phyloP scores from a whole-genome alignment of 1,140 invertebrate genomes.

The Epicauta chinensis region DNA sequence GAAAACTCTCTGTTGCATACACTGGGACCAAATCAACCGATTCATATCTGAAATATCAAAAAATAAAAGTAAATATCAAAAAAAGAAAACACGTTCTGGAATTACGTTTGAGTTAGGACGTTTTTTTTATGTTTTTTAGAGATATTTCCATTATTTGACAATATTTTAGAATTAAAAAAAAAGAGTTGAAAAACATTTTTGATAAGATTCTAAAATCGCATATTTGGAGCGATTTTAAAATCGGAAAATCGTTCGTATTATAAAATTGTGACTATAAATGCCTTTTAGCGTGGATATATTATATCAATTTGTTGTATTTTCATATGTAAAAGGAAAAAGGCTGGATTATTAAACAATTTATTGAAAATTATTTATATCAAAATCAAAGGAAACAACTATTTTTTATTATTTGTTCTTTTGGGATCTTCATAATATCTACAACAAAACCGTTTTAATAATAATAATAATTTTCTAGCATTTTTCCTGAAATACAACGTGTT shows the following conservation, averaged over 20 bases:
- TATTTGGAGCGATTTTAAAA: constrained; percentile 19
- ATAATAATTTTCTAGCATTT: constrained; percentile 21
- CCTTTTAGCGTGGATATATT: constrained; percentile 43
- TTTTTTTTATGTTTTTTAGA: neutral
- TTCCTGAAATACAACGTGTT: constrained; percentile 36
- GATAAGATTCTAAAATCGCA: constrained; percentile 12
- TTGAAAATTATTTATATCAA: neutral
- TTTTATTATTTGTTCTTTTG: no score
- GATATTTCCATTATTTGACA: constrained; percentile 41
- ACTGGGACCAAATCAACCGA: constrained; percentile 38
- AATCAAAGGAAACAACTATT: no score
- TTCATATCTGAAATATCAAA: constrained; percentile 39
- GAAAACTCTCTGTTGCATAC: constrained; percentile 21
- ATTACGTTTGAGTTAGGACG: neutral
- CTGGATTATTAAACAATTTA: constrained; percentile 7
- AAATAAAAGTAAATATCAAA: constrained; percentile 30
- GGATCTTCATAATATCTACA: no score
- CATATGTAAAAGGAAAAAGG: constrained; percentile 27
- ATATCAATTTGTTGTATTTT: constrained; percentile 40
- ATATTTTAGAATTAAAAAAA: constrained; percentile 34
- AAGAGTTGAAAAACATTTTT: neutral
- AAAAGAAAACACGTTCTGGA: constrained; percentile 17
- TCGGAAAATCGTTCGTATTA: constrained; percentile 21
- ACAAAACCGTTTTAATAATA: no score
- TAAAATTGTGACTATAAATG: constrained; percentile 43